Evolutionary conservation across 2,113 vertebrate species (phyloP), one percentile per base, ranked within the genome.

Genomic region (Megatriorchis doriae): DNA sequence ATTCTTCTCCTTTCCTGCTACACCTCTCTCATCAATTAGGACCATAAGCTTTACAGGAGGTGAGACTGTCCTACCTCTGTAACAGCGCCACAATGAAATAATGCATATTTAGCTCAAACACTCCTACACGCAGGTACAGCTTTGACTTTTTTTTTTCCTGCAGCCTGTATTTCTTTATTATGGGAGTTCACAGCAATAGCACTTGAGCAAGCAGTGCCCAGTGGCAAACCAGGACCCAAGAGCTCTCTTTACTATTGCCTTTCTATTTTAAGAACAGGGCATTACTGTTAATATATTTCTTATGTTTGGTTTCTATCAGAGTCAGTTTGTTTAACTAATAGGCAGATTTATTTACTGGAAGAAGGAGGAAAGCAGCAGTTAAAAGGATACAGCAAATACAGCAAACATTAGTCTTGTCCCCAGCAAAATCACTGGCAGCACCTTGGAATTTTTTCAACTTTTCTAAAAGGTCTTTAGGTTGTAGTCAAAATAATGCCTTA

Each of bases 11-110:
- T 11, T 18, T 42, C 21, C 67, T 10, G 16, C 47, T 21, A 1
- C 0, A 3, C 7, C 7, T 6, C 12, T 4, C 23, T 25, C 0
- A 0, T 16, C 32, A 1, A 0, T 15, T 7, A 0, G 0, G 66
- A 8, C 16, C 2, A 2, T 2, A 5, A 16, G n/a, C 50, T 4
- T 5, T 3, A 3, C 50, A 5, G 42, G 38, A 16, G 31, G 3
- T 11, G 74, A 42, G 32, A 1, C 19, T 38, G 26, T 9, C 40
- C n/a, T 13, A 7, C 36, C 36, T 19, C 20, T 10, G 32, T 7
- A 10, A 4, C 36, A 6, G 8, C 13, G 3, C 29, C 58, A 7
- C 6, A 0, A 4, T 4, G 14, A 10, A 12, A 15, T 9, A 21
- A 8, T 2, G 2, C 6, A 10, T 6, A 17, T 36, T 56, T 10